Conservation (phyloP, 1,140 invertebrate genomes). For the Bombus turneri region DNA sequence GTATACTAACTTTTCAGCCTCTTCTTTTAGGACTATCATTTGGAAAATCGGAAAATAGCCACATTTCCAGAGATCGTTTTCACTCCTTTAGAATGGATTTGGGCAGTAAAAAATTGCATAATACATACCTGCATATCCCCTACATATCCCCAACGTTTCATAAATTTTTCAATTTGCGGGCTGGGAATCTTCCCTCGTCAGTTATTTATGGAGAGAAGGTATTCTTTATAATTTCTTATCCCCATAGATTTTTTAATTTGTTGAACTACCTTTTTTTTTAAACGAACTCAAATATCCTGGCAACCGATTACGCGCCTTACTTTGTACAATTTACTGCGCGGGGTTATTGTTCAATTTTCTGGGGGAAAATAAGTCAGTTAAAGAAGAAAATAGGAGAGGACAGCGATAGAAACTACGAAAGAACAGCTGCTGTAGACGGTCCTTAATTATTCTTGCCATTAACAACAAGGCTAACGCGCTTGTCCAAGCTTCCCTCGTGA, state of each 20-base stretch:
- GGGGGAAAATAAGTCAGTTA: not conserved
- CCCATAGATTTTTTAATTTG: not conserved
- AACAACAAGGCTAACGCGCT: not conserved
- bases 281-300: not conserved
- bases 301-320: not conserved
- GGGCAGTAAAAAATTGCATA: no score
- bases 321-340: not conserved
- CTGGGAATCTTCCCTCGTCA: no score
- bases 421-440: not conserved
- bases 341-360: not conserved
- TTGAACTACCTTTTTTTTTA: not conserved
- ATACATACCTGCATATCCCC: no score
- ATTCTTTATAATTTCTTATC: not conserved
- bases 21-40: no score
- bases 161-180: no score
- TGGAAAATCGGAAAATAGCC: no score
- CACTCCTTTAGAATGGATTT: no score
- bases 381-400: not conserved
- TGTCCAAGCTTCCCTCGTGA: not conserved
- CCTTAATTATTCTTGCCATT: constrained; percentile 21
- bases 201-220: no score
- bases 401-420: not conserved
- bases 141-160: no score
- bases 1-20: no score
- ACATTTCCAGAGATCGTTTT: no score